phyloP scores from a whole-genome alignment of 2,113 vertebrate genomes.

The Gasterosteus nipponicus region DNA sequence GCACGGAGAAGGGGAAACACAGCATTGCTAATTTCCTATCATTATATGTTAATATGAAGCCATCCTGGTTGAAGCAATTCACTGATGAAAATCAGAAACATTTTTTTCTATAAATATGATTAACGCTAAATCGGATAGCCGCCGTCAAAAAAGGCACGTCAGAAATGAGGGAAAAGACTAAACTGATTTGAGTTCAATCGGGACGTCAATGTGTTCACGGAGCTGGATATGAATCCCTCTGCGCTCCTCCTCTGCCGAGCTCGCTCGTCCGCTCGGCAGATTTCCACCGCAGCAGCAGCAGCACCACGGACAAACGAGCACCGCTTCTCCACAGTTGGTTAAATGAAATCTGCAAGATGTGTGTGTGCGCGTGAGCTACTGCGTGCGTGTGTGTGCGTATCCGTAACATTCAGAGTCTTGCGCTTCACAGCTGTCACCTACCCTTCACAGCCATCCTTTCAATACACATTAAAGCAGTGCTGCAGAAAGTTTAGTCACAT shows the following conservation, averaged over 20 bases:
- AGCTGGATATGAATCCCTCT: slow-evolving; percentile 25
- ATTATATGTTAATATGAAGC: slow-evolving; percentile 47
- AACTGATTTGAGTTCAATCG: slow-evolving; percentile 13
- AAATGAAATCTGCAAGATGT: slow-evolving; percentile 45
- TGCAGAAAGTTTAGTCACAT: slow-evolving; percentile 77
- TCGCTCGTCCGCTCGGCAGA: slow-evolving; percentile 44
- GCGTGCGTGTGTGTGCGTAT: slow-evolving; percentile 16
- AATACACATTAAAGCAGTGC: slow-evolving; percentile 69
- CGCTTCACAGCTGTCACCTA: slow-evolving; percentile 72
- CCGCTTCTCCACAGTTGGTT: slow-evolving; percentile 51
- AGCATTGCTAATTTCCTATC: slow-evolving; percentile 52
- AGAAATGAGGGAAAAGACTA: background rate
- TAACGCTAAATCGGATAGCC: slow-evolving; percentile 14
- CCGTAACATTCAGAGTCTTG: slow-evolving; percentile 26
- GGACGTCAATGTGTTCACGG: slow-evolving; percentile 28
- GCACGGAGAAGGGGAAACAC: slow-evolving; percentile 34
- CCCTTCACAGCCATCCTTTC: slow-evolving; percentile 66
- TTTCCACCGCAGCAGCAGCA: slow-evolving; percentile 44
- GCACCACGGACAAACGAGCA: slow-evolving; percentile 36
- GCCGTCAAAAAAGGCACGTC: background rate
- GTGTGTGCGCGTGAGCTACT: slow-evolving; percentile 10
- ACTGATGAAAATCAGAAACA: slow-evolving; percentile 16
- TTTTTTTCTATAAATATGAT: slow-evolving; percentile 19
- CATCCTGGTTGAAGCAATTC: slow-evolving; percentile 15
- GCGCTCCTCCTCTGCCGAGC: slow-evolving; percentile 33